Evolutionary conservation across 2,113 vertebrate species (phyloP).

Genomic region (Equus przewalskii): DNA sequence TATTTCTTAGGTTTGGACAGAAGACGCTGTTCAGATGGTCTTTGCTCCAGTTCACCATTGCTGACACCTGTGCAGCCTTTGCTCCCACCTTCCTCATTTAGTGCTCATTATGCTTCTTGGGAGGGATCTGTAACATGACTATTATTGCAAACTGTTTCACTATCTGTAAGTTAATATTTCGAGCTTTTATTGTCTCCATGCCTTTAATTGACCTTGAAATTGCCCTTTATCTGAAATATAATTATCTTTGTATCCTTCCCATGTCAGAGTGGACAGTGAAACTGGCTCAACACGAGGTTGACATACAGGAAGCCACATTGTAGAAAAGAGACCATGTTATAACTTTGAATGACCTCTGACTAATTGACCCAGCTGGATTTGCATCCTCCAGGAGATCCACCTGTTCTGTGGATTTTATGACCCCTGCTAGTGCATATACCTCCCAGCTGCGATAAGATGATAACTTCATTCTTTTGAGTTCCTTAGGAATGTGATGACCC

Average conservation of each 20-base stretch:
- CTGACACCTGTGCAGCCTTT: slow-evolving; percentile 81
- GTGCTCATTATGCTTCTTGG: slow-evolving; percentile 84
- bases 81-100: slow-evolving; percentile 82
- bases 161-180: slow-evolving; percentile 75
- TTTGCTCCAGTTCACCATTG: slow-evolving; percentile 77
- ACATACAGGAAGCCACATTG: too few relatives aligned
- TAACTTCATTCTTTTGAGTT: too few relatives aligned
- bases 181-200: background rate
- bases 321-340: too few relatives aligned
- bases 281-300: too few relatives aligned
- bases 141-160: slow-evolving; percentile 77
- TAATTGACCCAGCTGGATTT: too few relatives aligned
- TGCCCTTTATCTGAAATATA: background rate
- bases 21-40: slow-evolving; percentile 78
- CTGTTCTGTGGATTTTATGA: too few relatives aligned
- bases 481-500: too few relatives aligned
- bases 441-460: too few relatives aligned
- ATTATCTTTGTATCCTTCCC: slow-evolving; percentile 51
- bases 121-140: slow-evolving; percentile 74
- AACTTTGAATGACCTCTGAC: too few relatives aligned
- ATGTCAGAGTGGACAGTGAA: slow-evolving; percentile 84
- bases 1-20: slow-evolving; percentile 84
- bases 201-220: background rate
- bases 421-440: too few relatives aligned
- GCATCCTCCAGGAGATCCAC: too few relatives aligned